These are phyloP conservation scores for Semnornis frantzii DNA, from an alignment of 2,113 vertebrate species.

Conservation along the genomic window DNA sequence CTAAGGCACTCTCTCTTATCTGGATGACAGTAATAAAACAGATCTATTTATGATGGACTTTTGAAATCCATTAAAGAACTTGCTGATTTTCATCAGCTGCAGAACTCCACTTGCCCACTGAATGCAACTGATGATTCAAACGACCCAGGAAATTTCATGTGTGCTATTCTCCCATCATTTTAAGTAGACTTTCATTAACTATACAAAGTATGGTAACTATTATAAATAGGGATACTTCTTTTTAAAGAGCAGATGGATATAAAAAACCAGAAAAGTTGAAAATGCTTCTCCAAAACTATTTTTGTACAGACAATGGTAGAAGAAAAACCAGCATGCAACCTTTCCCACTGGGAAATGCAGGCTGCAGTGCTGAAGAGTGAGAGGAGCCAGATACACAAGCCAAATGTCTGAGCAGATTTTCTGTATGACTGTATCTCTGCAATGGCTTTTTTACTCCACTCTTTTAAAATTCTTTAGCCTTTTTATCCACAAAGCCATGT, in stretches of 20 bases:
- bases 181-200: slow-evolving; percentile 38
- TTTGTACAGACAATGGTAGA: background rate
- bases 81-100: slow-evolving; percentile 43
- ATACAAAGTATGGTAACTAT: slow-evolving; percentile 29
- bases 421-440: background rate
- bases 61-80: slow-evolving; percentile 59
- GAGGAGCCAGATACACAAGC: background rate
- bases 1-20: slow-evolving; percentile 53
- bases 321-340: background rate
- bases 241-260: background rate
- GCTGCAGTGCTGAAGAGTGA: background rate
- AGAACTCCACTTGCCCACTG: slow-evolving; percentile 7
- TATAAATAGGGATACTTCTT: background rate
- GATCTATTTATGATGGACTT: slow-evolving; percentile 68
- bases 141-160: slow-evolving; percentile 42
- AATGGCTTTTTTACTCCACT: background rate
- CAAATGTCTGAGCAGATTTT: background rate
- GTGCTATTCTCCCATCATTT: slow-evolving; percentile 22
- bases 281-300: background rate
- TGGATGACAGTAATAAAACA: slow-evolving; percentile 69
- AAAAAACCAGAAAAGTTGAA: background rate
- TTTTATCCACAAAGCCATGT: background rate
- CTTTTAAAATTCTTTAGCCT: background rate
- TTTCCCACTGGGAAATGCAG: background rate
- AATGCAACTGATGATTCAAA: slow-evolving; percentile 47